Evolutionary conservation across 1,140 invertebrate genomes (phyloP).

Genomic region (Epicauta chinensis): DNA sequence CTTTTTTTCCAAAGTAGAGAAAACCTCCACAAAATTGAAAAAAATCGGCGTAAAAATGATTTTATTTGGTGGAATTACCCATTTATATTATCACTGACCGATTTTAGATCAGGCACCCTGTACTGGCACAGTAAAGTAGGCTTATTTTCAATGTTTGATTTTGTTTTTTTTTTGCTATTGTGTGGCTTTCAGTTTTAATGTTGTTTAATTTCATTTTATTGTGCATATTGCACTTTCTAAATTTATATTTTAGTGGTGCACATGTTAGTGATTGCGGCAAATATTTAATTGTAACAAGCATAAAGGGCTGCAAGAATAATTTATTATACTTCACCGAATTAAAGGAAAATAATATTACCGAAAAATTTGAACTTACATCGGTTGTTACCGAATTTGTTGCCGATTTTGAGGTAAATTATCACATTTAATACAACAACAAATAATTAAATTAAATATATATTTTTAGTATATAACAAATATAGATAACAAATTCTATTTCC

Average conservation of each 20-base stretch:
- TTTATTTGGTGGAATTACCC: too few relatives aligned
- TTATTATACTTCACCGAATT: constrained; percentile 78
- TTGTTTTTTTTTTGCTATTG: too few relatives aligned
- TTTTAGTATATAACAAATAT: constrained; percentile 87
- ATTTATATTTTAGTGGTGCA: constrained; percentile 55
- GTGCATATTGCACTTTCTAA: too few relatives aligned
- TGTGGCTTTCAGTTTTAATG: too few relatives aligned
- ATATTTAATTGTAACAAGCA: constrained; percentile 75
- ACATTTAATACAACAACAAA: constrained; percentile 3
- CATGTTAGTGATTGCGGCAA: constrained; percentile 85
- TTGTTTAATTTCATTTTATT: too few relatives aligned
- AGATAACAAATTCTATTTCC: constrained; percentile 75
- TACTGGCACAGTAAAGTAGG: too few relatives aligned
- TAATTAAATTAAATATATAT: not conserved
- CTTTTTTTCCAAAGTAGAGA: too few relatives aligned
- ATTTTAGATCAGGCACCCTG: too few relatives aligned
- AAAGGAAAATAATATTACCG: constrained; percentile 52
- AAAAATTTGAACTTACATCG: constrained; percentile 60
- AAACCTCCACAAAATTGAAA: too few relatives aligned
- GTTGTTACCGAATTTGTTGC: constrained; percentile 88
- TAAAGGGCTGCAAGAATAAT: constrained; percentile 84
- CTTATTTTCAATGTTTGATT: too few relatives aligned
- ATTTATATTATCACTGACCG: too few relatives aligned
- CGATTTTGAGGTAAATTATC: constrained; percentile 76
- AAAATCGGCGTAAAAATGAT: too few relatives aligned